Evolutionary conservation across 2,797 vertebrate species (phyloP), one percentile per base, ranked within the genome.

Genomic region (Amniataba percoides): DNA sequence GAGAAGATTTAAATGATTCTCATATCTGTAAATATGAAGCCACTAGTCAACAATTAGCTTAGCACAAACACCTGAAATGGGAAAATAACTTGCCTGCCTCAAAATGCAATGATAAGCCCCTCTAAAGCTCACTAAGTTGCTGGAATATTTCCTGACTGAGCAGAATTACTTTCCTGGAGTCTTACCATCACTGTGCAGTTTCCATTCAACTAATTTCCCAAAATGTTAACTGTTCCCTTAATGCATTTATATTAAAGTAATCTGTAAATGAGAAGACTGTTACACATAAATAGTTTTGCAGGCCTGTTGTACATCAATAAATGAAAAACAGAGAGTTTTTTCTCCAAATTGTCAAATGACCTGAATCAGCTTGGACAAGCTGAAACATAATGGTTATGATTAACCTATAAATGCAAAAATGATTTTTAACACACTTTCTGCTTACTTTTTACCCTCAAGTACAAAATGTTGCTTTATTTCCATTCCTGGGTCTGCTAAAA

Each of bases 381-480:
- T 70, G 25, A 61, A 71, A 43, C 51, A 68, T 48, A 39, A 45
- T 34, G 43, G 65, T 63, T 56, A 25, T 49, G 15, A 40, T 46
- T 34, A 68, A 67, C 42, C 21, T 21, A 62, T 18, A 15, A 74
- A 70, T 46, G 27, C 45, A 39, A 25, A 27, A 65, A 66, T 23
- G 0, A 55, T 67, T 21, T 59, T 57, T 46, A 23, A 73, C 15
- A 46, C 19, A 69, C 45, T 57, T 55, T 59, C 34, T 63, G 43
- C 27, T 27, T 2, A 19, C 43, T 31, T 52, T 68, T 71, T 56
- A 40, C 49, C 55, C 58, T 56, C 36, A 34, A 70, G 27, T 58
- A 46, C 36, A 56, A 81, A 58, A 52, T 31, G 39, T 52, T 73
- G 39, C 8, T 43, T 39, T 65, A 70, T 77, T 66, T 77, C 40